Percentiles rank a stretch among this genome's conserved stretches.
These are phyloP conservation scores for Falco concolor DNA, from an alignment of 2,797 vertebrate genomes.

Conservation along the genomic window DNA sequence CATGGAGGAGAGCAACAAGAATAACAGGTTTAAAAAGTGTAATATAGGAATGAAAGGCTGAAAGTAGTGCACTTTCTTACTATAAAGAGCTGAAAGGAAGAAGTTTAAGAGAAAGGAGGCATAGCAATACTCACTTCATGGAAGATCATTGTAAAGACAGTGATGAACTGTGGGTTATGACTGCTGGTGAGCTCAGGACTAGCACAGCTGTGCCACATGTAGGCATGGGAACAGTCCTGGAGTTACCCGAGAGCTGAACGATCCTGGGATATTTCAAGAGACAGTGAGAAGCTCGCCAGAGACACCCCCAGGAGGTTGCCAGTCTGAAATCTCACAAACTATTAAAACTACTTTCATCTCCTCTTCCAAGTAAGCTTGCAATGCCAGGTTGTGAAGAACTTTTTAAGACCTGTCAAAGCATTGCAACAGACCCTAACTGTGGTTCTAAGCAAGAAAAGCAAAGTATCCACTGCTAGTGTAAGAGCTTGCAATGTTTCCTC, in stretches of 20 bases:
- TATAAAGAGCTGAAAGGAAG: not conserved
- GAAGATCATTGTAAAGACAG: not conserved
- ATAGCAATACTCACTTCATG: accelerated
- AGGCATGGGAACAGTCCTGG: not conserved
- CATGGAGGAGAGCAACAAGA: not conserved
- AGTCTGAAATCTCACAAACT: not conserved
- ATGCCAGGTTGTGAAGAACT: not conserved
- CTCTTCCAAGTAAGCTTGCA: not conserved
- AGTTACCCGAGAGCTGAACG: not conserved
- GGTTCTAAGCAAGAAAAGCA: not conserved
- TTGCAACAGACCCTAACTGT: not conserved
- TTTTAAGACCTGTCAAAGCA: not conserved
- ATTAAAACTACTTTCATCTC: not conserved
- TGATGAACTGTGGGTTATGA: not conserved
- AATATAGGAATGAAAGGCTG: not conserved
- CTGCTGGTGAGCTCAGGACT: not conserved
- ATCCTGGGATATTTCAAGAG: not conserved
- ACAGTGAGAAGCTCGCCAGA: not conserved
- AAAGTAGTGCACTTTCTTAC: not conserved
- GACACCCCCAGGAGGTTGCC: not conserved
- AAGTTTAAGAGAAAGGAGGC: not conserved
- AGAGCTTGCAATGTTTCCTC: not conserved
- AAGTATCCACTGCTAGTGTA: not conserved
- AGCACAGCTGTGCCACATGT: not conserved
- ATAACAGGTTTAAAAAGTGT: not conserved